Base-by-base conservation (phyloP, 2,888 invertebrate genomes). In the Macrosoma leucophasiata region DNA sequence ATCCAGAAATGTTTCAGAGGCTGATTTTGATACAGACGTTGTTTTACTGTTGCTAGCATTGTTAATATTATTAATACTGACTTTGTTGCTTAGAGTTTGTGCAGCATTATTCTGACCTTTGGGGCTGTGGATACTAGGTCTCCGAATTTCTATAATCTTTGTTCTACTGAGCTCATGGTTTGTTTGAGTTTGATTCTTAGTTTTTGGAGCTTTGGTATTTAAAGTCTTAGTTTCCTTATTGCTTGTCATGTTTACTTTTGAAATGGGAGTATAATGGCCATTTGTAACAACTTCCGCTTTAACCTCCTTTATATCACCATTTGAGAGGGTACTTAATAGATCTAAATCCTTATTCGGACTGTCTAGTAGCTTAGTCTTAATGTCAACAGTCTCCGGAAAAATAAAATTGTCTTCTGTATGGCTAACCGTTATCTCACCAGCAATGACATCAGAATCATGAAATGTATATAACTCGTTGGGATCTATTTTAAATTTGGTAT, bases 401-500 rank as follows among this genome's bases (percentile, higher is more conserved):
- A 73, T 62, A 44, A 69, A 73, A 51, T 69, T 70, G 48, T 84
- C 84, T 51, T 84, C 84, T n/a, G 84, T 81, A 42, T 84, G 74
- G 50, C 74, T 70, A 3, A 84, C 84, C 34, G 84, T 84, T 48
- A 84, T 82, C 58, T 84, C 84, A 24, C 73, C 70, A 23, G 84
- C 79, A 32, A 84, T 77, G 4, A 81, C 74, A 58, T 85, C 84
- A 1, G 84, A 76, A 54, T 85, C 85, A 55, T 82, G 75, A 60
- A 85, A 85, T 30, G 84, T 84, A 47, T 84, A 84, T 23, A 85
- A 54, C 50, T 85, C 85, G 46, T 78, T 84, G 40, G 81, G 79
- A 64, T 84, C 82, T 55, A 82, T 81, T 72, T 84, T 84, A 57
- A 79, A 84, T 68, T 82, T 82, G 44, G 75, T 67, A 56, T 79